Base-by-base conservation (phyloP, 2,113 vertebrate genomes). In the Tetraodon nigroviridis region DNA sequence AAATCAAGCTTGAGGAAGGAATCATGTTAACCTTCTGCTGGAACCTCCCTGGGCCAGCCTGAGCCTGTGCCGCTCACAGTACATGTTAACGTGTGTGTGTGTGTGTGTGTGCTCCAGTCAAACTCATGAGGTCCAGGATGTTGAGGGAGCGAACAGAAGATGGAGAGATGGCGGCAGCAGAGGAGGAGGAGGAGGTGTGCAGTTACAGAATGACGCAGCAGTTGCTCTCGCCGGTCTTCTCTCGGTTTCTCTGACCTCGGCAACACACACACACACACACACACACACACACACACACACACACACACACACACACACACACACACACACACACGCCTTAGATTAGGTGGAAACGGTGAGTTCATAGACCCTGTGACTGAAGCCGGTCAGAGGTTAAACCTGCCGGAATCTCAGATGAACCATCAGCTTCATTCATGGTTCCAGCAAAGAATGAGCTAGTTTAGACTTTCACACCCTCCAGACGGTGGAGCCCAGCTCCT, bases 171-270 rank as follows among this genome's bases (percentile, higher is more conserved):
- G 44, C 6, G 44, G 44, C 3, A n/a, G 62, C 21, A 55, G 83
- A 67, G 53, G 83, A 67, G 73, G 83, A 67, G 53, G 83, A 67
- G 73, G 76, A 86, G 83, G 87, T 86, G 76, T 63, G 74, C 67
- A 79, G 88, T 91, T 94, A 98, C 92, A 99, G 94, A 86, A 99
- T 99, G 79, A 98, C 93, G 88, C 96, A 99, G 87, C 96, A 99
- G 89, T 99, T 98, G 88, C 95, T 97, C 89, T 99, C 95, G 67
- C 95, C 94, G 40, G 95, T 98, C 91, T 98, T 99, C 90, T 98
- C 96, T 81, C 96, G 92, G 76, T 99, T 98, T 86, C 96, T 94
- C 83, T 98, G 96, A 93, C 96, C 96, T 99, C 84, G 14, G 60
- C 77, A 57, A 87, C 74, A 40, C 64, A 75, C 58, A 64, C 74